These are phyloP conservation scores for Listrodromus nycthemerus DNA, from an alignment of 2,888 invertebrate genomes.

Conservation along the genomic window DNA sequence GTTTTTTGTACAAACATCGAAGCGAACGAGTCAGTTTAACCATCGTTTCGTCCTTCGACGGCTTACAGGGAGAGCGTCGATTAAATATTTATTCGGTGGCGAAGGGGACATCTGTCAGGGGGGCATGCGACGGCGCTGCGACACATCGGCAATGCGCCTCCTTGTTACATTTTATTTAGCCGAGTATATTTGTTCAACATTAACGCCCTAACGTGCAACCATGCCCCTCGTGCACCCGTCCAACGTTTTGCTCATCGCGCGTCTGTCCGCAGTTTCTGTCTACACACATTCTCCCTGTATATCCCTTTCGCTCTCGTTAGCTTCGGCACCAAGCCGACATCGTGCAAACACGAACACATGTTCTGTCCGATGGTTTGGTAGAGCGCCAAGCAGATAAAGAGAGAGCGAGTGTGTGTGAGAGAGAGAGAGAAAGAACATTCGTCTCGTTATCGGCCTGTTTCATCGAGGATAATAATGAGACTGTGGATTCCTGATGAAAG, in stretches of 20 bases:
- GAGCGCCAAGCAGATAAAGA: slow-evolving; percentile 74
- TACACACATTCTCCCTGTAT: not conserved
- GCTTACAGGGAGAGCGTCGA: slow-evolving; percentile 74
- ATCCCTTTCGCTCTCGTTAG: slow-evolving; percentile 45
- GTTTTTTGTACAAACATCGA: not conserved
- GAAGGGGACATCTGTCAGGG: slow-evolving; percentile 81
- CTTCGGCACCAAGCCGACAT: slow-evolving; percentile 12
- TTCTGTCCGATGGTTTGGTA: slow-evolving; percentile 73
- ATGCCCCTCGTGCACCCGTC: slow-evolving; percentile 51
- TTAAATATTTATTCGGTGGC: slow-evolving; percentile 83
- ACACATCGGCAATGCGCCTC: slow-evolving; percentile 55
- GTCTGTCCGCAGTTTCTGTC: not conserved
- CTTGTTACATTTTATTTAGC: slow-evolving; percentile 83
- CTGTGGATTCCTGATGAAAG: slow-evolving; percentile 30
- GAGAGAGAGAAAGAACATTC: slow-evolving; percentile 76
- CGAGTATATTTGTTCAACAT: slow-evolving; percentile 82
- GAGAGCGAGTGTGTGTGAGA: no score
- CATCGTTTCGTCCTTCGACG: slow-evolving; percentile 27
- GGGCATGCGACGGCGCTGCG: slow-evolving; percentile 30
- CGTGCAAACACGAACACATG: slow-evolving; percentile 77
- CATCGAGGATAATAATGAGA: slow-evolving; percentile 55
- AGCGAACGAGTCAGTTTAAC: slow-evolving; percentile 27
- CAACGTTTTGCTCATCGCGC: slow-evolving; percentile 49
- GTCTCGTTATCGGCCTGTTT: slow-evolving; percentile 71
- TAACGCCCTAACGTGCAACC: slow-evolving; percentile 75